Conservation (phyloP, 1,140 invertebrate species). For the Epicauta chinensis region DNA sequence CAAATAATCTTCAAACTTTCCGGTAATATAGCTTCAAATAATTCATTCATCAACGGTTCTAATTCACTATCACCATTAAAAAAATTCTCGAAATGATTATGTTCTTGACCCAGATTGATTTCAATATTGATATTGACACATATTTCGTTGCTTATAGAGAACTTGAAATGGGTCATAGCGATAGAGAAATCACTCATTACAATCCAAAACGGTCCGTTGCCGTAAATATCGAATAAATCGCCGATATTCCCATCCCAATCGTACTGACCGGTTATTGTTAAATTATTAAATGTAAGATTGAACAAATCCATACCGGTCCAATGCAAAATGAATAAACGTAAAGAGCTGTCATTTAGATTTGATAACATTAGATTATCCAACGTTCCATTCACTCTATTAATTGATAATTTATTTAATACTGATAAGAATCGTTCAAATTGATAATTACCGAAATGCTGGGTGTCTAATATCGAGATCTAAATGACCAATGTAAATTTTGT, state of each 20-base stretch:
- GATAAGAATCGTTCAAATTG: not conserved
- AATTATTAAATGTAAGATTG: constrained; percentile 24
- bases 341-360: not conserved
- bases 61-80: constrained; percentile 22
- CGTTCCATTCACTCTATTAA: not conserved
- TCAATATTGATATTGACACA: constrained; percentile 1
- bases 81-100: constrained; percentile 22
- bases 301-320: constrained; percentile 8
- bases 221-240: constrained; percentile 22
- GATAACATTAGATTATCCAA: not conserved
- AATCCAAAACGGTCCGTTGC: constrained; percentile 28
- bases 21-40: constrained; percentile 22
- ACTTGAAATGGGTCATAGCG: constrained; percentile 4
- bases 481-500: not conserved
- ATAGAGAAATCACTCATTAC: constrained; percentile 17
- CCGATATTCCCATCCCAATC: constrained; percentile 21
- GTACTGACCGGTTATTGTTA: constrained; percentile 26
- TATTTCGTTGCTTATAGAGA: not conserved
- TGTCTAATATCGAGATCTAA: not conserved
- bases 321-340: not conserved
- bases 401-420: not conserved
- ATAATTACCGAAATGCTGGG: constrained; percentile 4
- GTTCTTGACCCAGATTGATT: not conserved
- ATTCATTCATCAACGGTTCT: constrained; percentile 26
- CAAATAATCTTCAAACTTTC: constrained; percentile 27